Percentiles rank a stretch among this genome's conserved stretches.
These are phyloP conservation scores for Stictocephala bisonia DNA, from an alignment of 2,888 invertebrate species.

Conservation along the genomic window DNA sequence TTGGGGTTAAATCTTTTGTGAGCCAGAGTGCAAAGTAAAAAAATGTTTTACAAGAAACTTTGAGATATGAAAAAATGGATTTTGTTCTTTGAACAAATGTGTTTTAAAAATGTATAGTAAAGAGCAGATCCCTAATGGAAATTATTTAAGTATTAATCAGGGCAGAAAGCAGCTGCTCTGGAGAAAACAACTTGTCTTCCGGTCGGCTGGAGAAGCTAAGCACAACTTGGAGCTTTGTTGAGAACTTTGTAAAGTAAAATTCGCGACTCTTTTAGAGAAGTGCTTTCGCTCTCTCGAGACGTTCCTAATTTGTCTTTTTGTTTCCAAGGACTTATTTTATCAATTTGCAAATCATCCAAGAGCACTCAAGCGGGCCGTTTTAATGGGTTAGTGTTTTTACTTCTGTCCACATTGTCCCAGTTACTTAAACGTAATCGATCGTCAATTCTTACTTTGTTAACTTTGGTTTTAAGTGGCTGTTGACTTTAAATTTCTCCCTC, in stretches of 20 bases:
- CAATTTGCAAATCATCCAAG: slow-evolving; percentile 32
- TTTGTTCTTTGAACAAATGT: no score
- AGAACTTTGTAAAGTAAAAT: slow-evolving; percentile 34
- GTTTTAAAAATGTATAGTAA: no score
- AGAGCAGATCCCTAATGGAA: slow-evolving; percentile 34
- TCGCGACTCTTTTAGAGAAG: slow-evolving; percentile 38
- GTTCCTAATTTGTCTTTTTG: slow-evolving; percentile 40
- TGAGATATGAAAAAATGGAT: no score
- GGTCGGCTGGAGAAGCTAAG: slow-evolving; percentile 10
- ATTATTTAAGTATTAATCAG: slow-evolving; percentile 37
- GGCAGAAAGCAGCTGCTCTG: slow-evolving; percentile 34
- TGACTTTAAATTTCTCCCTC: no score
- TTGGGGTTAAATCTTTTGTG: no score
- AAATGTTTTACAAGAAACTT: no score
- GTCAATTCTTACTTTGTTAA: no score
- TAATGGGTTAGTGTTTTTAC: slow-evolving; percentile 23
- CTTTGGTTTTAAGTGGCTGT: no score
- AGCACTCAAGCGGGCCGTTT: slow-evolving; percentile 24
- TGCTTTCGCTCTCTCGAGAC: slow-evolving; percentile 28
- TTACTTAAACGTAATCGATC: no score
- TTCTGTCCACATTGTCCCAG: no score
- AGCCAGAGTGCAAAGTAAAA: no score
- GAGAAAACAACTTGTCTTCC: slow-evolving; percentile 36
- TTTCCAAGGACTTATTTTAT: slow-evolving; percentile 30
- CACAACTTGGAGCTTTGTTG: slow-evolving; percentile 36